Conservation (phyloP, 2,113 vertebrate species). For the Anthoscopus minutus region DNA sequence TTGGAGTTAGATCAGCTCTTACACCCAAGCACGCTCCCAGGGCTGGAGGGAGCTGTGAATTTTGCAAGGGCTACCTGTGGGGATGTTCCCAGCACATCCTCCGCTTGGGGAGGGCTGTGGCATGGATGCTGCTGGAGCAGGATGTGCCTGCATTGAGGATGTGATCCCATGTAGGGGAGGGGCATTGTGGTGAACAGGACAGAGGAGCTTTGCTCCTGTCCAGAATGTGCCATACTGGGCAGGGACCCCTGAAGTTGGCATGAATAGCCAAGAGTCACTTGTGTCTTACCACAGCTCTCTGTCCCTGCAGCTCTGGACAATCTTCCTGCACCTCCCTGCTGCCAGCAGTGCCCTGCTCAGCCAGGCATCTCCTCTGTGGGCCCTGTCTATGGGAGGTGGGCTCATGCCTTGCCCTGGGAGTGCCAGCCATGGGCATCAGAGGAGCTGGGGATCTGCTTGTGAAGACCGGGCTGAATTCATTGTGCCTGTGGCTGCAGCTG, state of each 20-base stretch:
- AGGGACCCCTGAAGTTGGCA: neutral
- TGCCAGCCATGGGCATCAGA: neutral
- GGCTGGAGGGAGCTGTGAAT: neutral
- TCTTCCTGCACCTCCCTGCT: neutral
- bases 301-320: neutral
- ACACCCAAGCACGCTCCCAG: accelerated
- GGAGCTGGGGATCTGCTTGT: neutral
- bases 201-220: neutral
- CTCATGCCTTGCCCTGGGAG: neutral
- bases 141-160: neutral
- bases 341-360: neutral
- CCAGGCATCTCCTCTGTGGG: neutral
- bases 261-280: accelerated
- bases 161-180: neutral
- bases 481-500: neutral
- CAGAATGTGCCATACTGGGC: neutral
- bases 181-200: neutral
- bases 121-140: neutral
- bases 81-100: neutral
- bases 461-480: neutral
- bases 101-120: accelerated
- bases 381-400: neutral
- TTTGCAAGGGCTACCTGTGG: neutral
- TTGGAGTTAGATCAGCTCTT: neutral
- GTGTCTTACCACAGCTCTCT: neutral